phyloP scores from a whole-genome alignment of 2,797 vertebrate species.

The Sparidentex hasta region DNA sequence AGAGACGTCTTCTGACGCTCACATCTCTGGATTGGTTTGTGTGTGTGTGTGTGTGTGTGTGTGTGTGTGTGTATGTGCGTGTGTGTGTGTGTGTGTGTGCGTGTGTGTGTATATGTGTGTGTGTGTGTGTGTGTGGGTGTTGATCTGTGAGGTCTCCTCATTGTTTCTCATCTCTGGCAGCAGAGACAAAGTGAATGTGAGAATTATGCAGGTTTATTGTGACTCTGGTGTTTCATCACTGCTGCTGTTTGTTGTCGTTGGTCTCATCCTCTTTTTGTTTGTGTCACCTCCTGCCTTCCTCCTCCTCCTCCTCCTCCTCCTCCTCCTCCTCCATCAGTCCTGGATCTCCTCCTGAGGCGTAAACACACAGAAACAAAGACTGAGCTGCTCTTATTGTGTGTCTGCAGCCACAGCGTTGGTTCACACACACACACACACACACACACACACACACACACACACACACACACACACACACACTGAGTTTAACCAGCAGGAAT shows the following conservation, averaged over 20 bases:
- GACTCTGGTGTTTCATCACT: conserved; percentile 23
- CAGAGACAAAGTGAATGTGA: neutral
- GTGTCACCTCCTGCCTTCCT: conserved; percentile 36
- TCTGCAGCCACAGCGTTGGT: conserved; percentile 18
- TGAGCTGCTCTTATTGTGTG: conserved; percentile 11
- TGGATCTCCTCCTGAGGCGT: conserved; percentile 47
- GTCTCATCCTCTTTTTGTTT: conserved; percentile 45
- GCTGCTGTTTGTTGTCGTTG: conserved; percentile 24
- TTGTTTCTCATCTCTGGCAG: neutral
- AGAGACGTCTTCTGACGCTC: too few species aligned
- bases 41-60: too few species aligned
- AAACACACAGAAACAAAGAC: conserved; percentile 45
- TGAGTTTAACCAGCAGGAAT: conserved; percentile 26
- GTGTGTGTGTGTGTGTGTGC: neutral
- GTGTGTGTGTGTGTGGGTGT: neutral
- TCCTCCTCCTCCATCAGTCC: conserved; percentile 20
- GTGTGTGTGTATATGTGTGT: neutral
- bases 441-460: too few species aligned
- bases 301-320: conserved; percentile 25
- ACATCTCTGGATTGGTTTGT: too few species aligned
- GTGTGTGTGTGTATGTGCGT: too few species aligned
- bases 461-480: too few species aligned
- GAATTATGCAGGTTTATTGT: conserved; percentile 26
- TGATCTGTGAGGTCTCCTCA: conserved; percentile 5
- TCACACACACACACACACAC: conserved; percentile 6